Evolutionary conservation across 1,140 invertebrate species (phyloP), one percentile per base, ranked within the genome.

Genomic region (Drosophila yakuba): DNA sequence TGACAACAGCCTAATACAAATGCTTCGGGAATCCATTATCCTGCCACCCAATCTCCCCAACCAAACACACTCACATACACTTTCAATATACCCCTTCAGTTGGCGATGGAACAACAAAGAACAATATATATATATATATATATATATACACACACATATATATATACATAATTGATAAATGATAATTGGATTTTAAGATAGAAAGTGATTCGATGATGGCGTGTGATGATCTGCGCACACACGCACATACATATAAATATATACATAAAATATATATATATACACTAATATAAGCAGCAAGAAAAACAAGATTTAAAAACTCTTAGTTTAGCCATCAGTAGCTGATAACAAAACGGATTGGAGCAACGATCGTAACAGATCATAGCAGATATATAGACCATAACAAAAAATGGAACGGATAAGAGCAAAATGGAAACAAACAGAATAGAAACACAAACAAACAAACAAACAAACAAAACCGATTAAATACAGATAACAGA

Each of bases 201-300:
- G 55, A 82, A 71, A 82, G 75, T 79, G 80, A 83, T 82, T 74
- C 68, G 79, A 78, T 63, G 51, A 72, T 45, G 41, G 76, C 63
- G 71, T 58, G 60, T 48, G 54, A 57, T 57, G 60, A 67, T 59
- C 56, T 72, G 64, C 63, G 68, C 67, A 55, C 66, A 73, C 63
- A 72, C 74, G 78, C 75, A 75, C 68, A 73, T 73, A 59, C 25
- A 78, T 39, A 45, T 48, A 79, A 57, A 74, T 54, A 72, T 72
- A 69, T 38, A 67, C n/a, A 67, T 28, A 50, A 50, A 47, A 17
- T 35, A 55, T 20, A 55, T 45, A 72, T 72, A 74, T 20, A 74
- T 7, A 75, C 56, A 38, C 61, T 74, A 64, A 71, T 48, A 50
- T 71, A 71, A 71, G 67, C 41, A 35, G 35, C n/a, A 71, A 66